Evolutionary conservation across 2,888 invertebrate species (phyloP).

Genomic region (Liodrosophila aerea): DNA sequence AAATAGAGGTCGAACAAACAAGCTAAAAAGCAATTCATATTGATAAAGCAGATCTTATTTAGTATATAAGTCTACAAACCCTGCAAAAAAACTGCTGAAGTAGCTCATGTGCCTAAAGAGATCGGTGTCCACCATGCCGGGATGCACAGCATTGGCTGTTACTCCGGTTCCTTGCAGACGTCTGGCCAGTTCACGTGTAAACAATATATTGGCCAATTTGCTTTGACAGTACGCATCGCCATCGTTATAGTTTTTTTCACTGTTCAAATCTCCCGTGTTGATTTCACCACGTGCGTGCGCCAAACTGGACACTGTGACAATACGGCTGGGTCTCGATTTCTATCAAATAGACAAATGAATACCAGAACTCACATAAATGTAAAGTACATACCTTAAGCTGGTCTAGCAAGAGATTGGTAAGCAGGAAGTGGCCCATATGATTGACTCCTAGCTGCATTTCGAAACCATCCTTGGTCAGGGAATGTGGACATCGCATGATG

Average conservation of each 20-base stretch:
- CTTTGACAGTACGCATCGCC: conserved; percentile 1
- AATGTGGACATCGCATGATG: conserved; percentile 83
- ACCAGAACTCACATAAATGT: too few species aligned
- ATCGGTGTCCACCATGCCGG: conserved; percentile 2
- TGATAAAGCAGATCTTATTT: too few species aligned
- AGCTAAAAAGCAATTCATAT: background rate
- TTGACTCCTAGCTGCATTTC: conserved; percentile 86
- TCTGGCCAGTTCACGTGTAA: conserved; percentile 2
- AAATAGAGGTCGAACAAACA: conserved; percentile 54
- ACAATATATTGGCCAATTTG: conserved; percentile 4
- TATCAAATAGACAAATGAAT: too few species aligned
- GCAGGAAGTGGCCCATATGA: conserved; percentile 85
- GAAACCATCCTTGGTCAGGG: conserved; percentile 80
- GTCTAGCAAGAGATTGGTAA: conserved; percentile 85
- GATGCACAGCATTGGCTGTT: background rate
- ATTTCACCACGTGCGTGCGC: conserved; percentile 9
- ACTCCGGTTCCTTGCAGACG: background rate
- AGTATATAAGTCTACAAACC: background rate
- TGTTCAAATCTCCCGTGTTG: conserved; percentile 7
- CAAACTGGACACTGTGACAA: conserved; percentile 3
- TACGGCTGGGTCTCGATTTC: conserved; percentile 6
- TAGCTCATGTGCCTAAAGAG: conserved; percentile 3
- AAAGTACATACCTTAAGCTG: conserved; percentile 81
- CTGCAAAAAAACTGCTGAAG: conserved; percentile 2
- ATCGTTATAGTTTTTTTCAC: conserved; percentile 4